Base-by-base conservation (phyloP, 35 echinoderm and acorn worm genomes). In the Ptychodera flava region DNA sequence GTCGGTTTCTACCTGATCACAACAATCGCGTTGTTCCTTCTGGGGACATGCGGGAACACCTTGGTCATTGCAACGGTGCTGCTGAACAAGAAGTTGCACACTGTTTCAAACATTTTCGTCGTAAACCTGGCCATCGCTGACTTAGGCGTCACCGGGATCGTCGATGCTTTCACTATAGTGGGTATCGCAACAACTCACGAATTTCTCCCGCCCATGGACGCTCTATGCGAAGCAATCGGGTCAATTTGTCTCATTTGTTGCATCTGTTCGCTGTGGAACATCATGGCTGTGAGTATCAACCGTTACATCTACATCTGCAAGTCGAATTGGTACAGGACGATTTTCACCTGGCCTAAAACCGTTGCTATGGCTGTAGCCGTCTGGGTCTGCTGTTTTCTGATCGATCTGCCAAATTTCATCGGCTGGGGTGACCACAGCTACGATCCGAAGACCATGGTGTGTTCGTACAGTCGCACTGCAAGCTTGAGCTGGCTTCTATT, bases 111-210 rank as follows among this genome's bases (percentile, higher is more conserved):
- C 45, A 79, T 92, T 14, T 91, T 98, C 78, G 92, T 98, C 15
- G 90, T 98, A 75, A 98, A 91, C 82, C 92, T 98, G 31, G 91
- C 91, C 80, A 80, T 98, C 1, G 93, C 95, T 0, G 95, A 98
- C 78, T 86, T 98, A 22, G 88, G 45, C 22, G 45, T 64, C 6
- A 64, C 45, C 22, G 45, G 45, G 22, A 6, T 64, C 6, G 45
- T 64, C 22, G 45, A 64, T 64, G 45, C 22, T 64, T 64, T 64
- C 45, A 64, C 45, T 64, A 12, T 64, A 64, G 45, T 64, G 6
- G 45, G 45, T 22, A 64, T 64, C 45, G 45, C 45, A 12, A 64
- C 45, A 6, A 64, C 45, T 12, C 45, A 64, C 22, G 22, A 22
- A 22, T 64, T 64, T 22, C 45, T 64, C 6, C 45, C 45, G 6